phyloP scores from a whole-genome alignment of 2,113 vertebrate species.

The Myotis davidii region DNA sequence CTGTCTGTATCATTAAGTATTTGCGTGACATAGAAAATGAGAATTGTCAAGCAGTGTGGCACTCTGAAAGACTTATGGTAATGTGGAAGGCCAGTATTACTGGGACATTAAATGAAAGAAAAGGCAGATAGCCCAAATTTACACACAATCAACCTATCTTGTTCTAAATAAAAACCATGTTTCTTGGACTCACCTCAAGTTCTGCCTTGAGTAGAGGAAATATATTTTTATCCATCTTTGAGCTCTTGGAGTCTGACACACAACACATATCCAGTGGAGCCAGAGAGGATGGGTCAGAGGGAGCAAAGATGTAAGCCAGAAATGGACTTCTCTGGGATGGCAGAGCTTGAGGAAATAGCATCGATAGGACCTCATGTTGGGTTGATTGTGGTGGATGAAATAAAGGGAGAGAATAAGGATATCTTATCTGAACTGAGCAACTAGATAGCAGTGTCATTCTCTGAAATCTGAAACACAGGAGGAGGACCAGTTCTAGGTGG shows the following conservation, averaged over 20 bases:
- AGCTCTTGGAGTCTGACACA: background rate
- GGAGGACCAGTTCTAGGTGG: background rate
- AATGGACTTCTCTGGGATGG: no score
- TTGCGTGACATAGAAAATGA: background rate
- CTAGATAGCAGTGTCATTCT: background rate
- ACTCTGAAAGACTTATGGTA: background rate
- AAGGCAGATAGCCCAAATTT: background rate
- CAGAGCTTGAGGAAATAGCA: background rate
- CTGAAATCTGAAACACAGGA: background rate
- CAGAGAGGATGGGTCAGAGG: no score
- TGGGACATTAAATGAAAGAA: background rate
- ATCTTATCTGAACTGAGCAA: background rate
- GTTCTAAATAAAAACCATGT: background rate
- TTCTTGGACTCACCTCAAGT: background rate
- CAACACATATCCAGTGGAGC: background rate
- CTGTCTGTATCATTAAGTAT: background rate
- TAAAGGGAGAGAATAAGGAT: background rate
- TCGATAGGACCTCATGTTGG: background rate
- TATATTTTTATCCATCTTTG: background rate
- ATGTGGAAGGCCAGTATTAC: conserved; percentile 1
- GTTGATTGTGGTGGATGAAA: background rate
- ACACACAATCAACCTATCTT: background rate
- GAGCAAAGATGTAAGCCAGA: no score
- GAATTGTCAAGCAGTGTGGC: conserved; percentile 19
- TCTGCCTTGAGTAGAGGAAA: conserved; percentile 1